Evolutionary conservation across 1,140 invertebrate species (phyloP).

Genomic region (Teleopsis dalmanni): DNA sequence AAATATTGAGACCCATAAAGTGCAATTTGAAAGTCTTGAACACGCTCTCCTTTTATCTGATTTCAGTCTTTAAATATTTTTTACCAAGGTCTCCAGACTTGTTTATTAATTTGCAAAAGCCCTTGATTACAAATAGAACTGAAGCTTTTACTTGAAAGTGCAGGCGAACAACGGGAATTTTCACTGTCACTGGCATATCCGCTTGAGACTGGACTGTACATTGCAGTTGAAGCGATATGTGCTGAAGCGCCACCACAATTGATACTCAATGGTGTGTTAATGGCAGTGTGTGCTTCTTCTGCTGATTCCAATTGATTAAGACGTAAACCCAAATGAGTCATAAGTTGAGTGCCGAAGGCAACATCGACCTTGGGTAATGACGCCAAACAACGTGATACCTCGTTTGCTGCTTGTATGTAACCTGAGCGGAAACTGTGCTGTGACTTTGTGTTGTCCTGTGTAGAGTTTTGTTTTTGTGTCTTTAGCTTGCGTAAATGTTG

Average conservation of each 20-base stretch:
- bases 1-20: no score
- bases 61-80: no score
- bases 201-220: constrained; percentile 37
- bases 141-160: neutral
- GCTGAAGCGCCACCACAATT: constrained; percentile 19
- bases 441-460: constrained; percentile 44
- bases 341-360: constrained; percentile 71
- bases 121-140: constrained; percentile 18
- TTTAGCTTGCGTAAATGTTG: constrained; percentile 81
- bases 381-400: constrained; percentile 79
- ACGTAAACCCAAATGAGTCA: constrained; percentile 78
- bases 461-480: constrained; percentile 41
- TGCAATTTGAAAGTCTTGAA: no score
- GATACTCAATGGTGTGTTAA: constrained; percentile 27
- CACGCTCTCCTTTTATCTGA: no score
- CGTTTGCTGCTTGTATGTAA: constrained; percentile 84
- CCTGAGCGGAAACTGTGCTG: constrained; percentile 78
- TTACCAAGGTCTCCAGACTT: constrained; percentile 41
- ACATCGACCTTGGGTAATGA: constrained; percentile 76
- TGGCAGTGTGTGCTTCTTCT: constrained; percentile 16
- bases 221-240: constrained; percentile 1
- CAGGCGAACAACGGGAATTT: constrained; percentile 4
- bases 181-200: constrained; percentile 39
- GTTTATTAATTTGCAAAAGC: constrained; percentile 20
- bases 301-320: constrained; percentile 54